phyloP scores from a whole-genome alignment of 2,888 invertebrate genomes.

The Busseola fusca region DNA sequence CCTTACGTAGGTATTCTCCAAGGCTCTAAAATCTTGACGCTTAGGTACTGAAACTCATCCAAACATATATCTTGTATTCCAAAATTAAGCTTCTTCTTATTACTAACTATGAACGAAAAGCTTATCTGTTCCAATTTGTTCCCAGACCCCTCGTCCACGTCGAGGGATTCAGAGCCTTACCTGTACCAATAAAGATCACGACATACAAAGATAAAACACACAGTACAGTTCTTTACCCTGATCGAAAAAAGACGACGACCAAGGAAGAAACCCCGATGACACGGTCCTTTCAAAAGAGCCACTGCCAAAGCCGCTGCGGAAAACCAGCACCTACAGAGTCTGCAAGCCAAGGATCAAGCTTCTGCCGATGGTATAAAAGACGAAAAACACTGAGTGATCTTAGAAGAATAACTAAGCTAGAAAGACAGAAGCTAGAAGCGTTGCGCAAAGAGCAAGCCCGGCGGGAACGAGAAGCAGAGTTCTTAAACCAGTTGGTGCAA shows the following conservation, averaged over 20 bases:
- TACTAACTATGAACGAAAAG: background rate
- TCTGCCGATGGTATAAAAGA: conserved; percentile 45
- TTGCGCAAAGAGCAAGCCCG: conserved; percentile 25
- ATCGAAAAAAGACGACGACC: background rate
- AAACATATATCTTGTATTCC: background rate
- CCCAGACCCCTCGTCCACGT: conserved; percentile 67
- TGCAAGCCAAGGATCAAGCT: conserved; percentile 3
- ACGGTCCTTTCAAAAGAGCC: background rate
- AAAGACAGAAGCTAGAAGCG: conserved; percentile 7
- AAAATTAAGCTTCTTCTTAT: background rate
- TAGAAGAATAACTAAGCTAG: conserved; percentile 16
- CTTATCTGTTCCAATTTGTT: conserved; percentile 35
- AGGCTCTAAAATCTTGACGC: background rate
- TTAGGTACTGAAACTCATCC: background rate
- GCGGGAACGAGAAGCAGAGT: conserved; percentile 31
- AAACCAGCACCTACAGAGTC: conserved; percentile 12
- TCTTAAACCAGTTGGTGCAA: conserved; percentile 20
- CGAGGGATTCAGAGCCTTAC: conserved; percentile 62
- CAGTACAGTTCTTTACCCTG: conserved; percentile 7
- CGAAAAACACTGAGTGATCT: conserved; percentile 16
- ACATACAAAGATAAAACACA: conserved; percentile 52
- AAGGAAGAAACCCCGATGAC: background rate
- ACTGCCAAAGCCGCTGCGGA: background rate
- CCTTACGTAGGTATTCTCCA: background rate
- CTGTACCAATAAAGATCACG: conserved; percentile 64